These are phyloP conservation scores for Aplodontia rufa DNA, from an alignment of 2,113 vertebrate species.

Conservation along the genomic window DNA sequence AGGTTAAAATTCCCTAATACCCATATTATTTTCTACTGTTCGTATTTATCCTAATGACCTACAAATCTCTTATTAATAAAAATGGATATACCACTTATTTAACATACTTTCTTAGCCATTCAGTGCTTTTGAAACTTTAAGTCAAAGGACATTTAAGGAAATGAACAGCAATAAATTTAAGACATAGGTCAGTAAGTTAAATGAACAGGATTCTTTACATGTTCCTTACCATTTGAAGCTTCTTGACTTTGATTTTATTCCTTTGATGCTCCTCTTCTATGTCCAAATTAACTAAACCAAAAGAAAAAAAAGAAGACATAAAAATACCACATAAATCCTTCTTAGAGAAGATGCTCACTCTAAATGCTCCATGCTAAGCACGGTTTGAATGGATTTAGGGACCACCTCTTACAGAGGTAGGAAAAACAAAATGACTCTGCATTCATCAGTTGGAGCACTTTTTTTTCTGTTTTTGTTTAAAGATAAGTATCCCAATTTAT, in stretches of 20 bases:
- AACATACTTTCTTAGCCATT: neutral
- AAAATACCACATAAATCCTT: neutral
- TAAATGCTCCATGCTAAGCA: neutral
- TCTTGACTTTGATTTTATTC: neutral
- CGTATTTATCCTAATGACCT: neutral
- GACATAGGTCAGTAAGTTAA: neutral
- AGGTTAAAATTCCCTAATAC: neutral
- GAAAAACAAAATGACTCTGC: neutral
- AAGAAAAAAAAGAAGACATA: too few species aligned
- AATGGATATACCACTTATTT: neutral
- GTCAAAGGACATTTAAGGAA: neutral
- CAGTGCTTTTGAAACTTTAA: neutral
- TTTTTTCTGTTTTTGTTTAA: neutral
- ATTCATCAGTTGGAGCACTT: neutral
- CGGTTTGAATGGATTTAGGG: neutral
- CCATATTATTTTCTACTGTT: neutral
- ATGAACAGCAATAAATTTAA: too few species aligned
- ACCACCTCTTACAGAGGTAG: neutral
- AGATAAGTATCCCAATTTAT: neutral
- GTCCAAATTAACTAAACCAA: neutral
- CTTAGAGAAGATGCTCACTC: neutral
- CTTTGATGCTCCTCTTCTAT: neutral
- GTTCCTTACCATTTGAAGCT: conserved; percentile 1
- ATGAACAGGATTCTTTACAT: neutral
- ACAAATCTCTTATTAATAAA: neutral